Conservation (phyloP, 2,797 vertebrate species). For the Siniperca obscura region DNA sequence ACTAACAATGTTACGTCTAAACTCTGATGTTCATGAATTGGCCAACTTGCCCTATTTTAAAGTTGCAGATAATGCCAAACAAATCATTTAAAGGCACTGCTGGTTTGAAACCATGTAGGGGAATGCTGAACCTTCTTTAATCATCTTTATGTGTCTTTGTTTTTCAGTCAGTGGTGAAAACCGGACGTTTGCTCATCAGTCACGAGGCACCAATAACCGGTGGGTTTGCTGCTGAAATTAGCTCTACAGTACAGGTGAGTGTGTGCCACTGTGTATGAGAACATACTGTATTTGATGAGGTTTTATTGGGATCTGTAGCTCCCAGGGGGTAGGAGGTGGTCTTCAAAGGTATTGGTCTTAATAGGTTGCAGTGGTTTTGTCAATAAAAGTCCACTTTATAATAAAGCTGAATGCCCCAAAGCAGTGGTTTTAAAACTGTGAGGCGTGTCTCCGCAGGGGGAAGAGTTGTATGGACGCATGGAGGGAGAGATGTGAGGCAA, state of each 20-base stretch:
- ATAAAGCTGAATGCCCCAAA: constrained; percentile 53
- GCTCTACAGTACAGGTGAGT: constrained; percentile 95
- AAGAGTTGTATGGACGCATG: not conserved
- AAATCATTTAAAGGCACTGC: not conserved
- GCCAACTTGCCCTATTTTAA: not conserved
- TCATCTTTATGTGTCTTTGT: constrained; percentile 40
- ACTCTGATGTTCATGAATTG: not conserved
- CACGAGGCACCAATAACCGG: constrained; percentile 97
- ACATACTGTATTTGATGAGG: constrained; percentile 19
- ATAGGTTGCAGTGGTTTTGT: constrained; percentile 44
- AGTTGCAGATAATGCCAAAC: not conserved
- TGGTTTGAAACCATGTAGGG: not conserved
- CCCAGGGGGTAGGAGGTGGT: constrained; percentile 17
- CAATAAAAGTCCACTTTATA: constrained; percentile 55
- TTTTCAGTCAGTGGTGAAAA: constrained; percentile 94
- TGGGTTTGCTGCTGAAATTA: constrained; percentile 97
- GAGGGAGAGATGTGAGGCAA: not conserved
- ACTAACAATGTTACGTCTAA: not conserved
- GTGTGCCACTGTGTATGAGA: not conserved
- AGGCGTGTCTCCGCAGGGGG: not conserved
- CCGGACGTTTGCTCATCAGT: constrained; percentile 94
- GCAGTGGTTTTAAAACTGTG: constrained; percentile 29
- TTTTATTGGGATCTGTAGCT: constrained; percentile 48
- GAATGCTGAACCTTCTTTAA: not conserved
- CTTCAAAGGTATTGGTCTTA: constrained; percentile 45